phyloP scores from a whole-genome alignment of 2,113 vertebrate species.

The Phylloscopus trochilus region DNA sequence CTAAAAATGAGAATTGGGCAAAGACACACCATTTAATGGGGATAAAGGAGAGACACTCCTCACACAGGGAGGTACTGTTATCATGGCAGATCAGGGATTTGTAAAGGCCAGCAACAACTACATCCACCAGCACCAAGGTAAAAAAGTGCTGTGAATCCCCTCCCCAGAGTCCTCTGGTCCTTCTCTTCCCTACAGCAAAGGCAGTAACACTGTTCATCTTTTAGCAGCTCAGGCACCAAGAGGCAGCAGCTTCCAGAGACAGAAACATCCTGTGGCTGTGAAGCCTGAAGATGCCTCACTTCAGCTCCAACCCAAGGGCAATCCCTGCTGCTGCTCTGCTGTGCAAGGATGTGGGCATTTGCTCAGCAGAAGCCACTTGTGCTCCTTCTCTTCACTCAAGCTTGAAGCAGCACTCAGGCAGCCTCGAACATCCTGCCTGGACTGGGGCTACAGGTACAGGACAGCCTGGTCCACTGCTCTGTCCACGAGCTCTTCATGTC shows the following conservation, averaged over 20 bases:
- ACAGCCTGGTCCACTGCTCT: neutral
- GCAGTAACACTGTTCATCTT: neutral
- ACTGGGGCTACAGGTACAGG: neutral
- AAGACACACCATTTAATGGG: neutral
- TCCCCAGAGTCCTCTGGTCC: neutral
- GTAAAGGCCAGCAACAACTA: neutral
- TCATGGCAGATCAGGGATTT: neutral
- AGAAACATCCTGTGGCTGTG: neutral
- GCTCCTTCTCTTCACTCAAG: neutral
- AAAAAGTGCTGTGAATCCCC: neutral
- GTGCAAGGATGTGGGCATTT: neutral
- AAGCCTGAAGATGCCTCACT: neutral
- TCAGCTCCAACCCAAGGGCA: neutral
- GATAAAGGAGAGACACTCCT: neutral
- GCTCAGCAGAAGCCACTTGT: neutral
- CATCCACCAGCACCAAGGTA: neutral
- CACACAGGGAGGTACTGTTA: neutral
- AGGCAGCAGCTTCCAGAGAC: neutral
- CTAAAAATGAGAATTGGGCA: neutral
- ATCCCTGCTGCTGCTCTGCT: neutral
- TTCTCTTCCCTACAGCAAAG: neutral
- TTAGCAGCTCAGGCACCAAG: neutral
- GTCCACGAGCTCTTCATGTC: fast-evolving
- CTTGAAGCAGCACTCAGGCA: neutral
- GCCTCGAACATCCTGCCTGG: neutral